Conservation (phyloP, 2,888 invertebrate genomes). For the Andrena camellia region DNA sequence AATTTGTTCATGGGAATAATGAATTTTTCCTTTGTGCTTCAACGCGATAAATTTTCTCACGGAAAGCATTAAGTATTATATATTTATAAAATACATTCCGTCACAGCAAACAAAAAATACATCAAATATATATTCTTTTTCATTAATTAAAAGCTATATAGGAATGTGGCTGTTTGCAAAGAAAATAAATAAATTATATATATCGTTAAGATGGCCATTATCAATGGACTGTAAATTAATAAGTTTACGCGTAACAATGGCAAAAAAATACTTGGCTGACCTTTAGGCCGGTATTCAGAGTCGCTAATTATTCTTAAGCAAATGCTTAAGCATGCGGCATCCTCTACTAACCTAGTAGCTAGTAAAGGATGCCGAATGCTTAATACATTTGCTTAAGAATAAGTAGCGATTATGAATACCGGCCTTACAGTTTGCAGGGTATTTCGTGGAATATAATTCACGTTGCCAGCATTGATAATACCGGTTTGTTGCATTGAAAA, state of each 20-base stretch:
- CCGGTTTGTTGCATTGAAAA: slow-evolving; percentile 3
- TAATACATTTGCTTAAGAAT: too few relatives aligned
- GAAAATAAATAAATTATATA: not conserved
- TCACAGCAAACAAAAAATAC: not conserved
- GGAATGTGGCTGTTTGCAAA: not conserved
- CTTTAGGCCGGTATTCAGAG: too few relatives aligned
- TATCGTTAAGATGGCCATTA: not conserved
- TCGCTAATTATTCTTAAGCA: too few relatives aligned
- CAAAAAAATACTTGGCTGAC: not conserved
- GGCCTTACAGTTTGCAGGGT: slow-evolving; percentile 22
- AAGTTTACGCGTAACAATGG: not conserved
- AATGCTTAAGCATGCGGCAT: too few relatives aligned
- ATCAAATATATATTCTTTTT: not conserved
- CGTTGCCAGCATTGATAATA: slow-evolving; percentile 36
- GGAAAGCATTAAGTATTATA: not conserved
- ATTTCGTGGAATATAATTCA: slow-evolving; percentile 21
- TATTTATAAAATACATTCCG: not conserved
- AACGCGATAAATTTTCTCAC: not conserved
- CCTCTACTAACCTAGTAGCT: too few relatives aligned
- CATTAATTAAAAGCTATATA: not conserved
- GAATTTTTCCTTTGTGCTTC: not conserved
- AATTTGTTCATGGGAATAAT: not conserved
- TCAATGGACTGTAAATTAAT: not conserved
- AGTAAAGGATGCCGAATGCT: too few relatives aligned
- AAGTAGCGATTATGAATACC: too few relatives aligned